Conservation (phyloP, 2,888 invertebrate species). For the Macropis europaea region DNA sequence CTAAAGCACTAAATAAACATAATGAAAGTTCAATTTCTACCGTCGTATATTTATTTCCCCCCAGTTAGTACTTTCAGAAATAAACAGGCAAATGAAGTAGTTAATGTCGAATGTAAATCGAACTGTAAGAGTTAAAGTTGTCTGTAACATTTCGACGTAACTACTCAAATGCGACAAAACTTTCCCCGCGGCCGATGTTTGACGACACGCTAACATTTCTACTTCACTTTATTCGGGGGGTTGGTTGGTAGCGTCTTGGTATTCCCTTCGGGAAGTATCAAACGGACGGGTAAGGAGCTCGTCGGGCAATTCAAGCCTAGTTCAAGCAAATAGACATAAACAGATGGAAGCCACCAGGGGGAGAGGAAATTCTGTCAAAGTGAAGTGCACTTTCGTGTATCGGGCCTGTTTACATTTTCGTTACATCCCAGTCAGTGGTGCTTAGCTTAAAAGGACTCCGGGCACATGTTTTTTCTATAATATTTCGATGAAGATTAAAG, state of each 20-base stretch:
- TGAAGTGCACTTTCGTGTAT: constrained; percentile 45
- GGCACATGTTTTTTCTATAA: neutral
- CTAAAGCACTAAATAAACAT: too few species aligned
- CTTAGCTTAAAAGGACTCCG: neutral
- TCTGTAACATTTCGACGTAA: neutral
- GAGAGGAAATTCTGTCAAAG: constrained; percentile 25
- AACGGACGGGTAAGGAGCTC: constrained; percentile 5
- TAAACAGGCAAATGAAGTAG: neutral
- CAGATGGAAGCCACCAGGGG: constrained; percentile 22
- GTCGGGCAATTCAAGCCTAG: constrained; percentile 29
- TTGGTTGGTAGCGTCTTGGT: neutral
- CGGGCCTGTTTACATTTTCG: constrained; percentile 27
- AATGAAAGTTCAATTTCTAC: too few species aligned
- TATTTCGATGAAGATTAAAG: too few species aligned
- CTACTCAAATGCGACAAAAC: neutral
- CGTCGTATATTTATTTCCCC: too few species aligned
- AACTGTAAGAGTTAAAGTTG: neutral
- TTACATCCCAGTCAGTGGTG: neutral
- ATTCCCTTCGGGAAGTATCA: constrained; percentile 24
- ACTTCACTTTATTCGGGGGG: neutral
- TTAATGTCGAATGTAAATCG: neutral
- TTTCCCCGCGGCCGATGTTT: neutral
- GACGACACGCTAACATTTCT: neutral
- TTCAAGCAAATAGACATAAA: constrained; percentile 41
- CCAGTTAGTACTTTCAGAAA: neutral